phyloP scores from a whole-genome alignment of 2,888 invertebrate species.

The Drosophila kuntzei region DNA sequence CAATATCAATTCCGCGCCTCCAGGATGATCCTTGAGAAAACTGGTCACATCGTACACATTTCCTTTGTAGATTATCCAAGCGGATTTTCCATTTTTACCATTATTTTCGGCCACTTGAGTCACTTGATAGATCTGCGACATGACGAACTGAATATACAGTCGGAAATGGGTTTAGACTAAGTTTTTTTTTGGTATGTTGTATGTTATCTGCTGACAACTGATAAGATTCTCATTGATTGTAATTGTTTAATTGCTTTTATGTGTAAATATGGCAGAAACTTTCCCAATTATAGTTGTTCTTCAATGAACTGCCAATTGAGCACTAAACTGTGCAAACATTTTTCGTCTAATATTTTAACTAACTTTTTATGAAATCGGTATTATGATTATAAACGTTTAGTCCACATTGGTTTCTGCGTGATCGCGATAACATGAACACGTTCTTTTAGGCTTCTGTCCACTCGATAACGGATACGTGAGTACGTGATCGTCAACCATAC shows the following conservation, averaged over 20 bases:
- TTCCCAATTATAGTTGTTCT: constrained; percentile 4
- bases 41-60: constrained; percentile 89
- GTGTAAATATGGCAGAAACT: constrained; percentile 2
- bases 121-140: constrained; percentile 81
- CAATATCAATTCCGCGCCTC: constrained; percentile 88
- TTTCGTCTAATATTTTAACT: constrained; percentile 7
- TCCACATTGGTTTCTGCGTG: constrained; percentile 18
- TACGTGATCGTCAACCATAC: constrained; percentile 2
- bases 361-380: constrained; percentile 27
- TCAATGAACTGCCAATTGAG: constrained; percentile 6
- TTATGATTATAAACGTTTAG: constrained; percentile 30
- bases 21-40: constrained; percentile 89
- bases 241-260: constrained; percentile 33
- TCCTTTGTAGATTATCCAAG: constrained; percentile 89
- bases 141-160: constrained; percentile 19
- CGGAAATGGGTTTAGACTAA: constrained; percentile 6
- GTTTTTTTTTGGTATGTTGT: constrained; percentile 3
- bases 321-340: constrained; percentile 12
- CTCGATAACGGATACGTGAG: constrained; percentile 59
- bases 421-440: constrained; percentile 16
- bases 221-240: constrained; percentile 27
- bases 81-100: constrained; percentile 87
- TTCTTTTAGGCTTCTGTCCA: background rate
- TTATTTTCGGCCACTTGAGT: constrained; percentile 88
- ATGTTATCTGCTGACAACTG: constrained; percentile 14